Evolutionary conservation across 2,113 vertebrate species (phyloP).

Genomic region (Antennarius striatus): DNA sequence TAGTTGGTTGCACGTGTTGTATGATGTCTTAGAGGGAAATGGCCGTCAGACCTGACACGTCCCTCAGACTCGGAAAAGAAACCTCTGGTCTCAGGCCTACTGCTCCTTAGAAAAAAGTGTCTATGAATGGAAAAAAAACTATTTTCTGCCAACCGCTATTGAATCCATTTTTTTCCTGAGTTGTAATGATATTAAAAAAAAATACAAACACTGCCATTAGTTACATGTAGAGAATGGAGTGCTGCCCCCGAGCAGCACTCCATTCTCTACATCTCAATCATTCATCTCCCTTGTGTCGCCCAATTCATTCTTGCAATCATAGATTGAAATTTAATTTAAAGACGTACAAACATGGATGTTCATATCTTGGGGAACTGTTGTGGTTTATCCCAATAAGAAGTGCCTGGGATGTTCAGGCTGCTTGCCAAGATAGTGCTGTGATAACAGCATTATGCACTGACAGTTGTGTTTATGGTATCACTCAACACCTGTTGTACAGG

Average conservation of each 20-base stretch:
- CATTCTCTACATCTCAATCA: too few species aligned
- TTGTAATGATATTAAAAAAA: too few species aligned
- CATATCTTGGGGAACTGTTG: conserved; percentile 58
- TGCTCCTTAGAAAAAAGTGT: conserved; percentile 15
- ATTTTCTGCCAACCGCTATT: conserved; percentile 3
- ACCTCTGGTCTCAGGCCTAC: conserved; percentile 3
- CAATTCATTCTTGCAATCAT: too few species aligned
- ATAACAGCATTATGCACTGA: conserved; percentile 68
- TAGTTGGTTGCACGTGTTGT: conserved; percentile 51
- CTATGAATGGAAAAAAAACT: too few species aligned
- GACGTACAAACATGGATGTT: too few species aligned
- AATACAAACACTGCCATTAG: too few species aligned
- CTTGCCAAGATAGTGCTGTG: conserved; percentile 64
- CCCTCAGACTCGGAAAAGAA: conserved; percentile 15
- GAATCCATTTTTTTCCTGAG: conserved; percentile 17
- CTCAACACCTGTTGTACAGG: conserved; percentile 27
- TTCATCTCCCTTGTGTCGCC: too few species aligned
- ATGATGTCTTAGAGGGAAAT: conserved; percentile 11
- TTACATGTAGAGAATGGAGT: too few species aligned
- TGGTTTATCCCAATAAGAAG: conserved; percentile 72
- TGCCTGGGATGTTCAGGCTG: conserved; percentile 66
- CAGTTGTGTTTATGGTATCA: conserved; percentile 59
- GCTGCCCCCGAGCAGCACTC: too few species aligned
- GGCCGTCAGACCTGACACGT: conserved; percentile 7
- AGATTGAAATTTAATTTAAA: too few species aligned